Evolutionary conservation across 2,797 vertebrate species (phyloP), one percentile per base, ranked within the genome.

Genomic region (Hapalemur alaotrensis): DNA sequence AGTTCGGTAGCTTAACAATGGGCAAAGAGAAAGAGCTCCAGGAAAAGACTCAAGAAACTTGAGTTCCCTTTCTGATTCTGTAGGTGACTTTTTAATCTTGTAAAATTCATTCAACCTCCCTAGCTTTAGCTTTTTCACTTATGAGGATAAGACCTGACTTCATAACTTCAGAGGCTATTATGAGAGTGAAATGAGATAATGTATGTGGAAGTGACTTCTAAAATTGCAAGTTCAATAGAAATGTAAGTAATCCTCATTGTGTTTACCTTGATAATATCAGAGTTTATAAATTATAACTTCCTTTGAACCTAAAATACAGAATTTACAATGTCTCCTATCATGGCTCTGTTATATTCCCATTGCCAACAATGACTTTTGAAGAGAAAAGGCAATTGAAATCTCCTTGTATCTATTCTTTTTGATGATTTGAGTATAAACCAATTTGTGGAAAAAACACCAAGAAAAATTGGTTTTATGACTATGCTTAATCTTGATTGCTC

Each of bases 201-300:
- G n/a, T 54, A 46, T 80, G 32, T 87, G 35, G 69, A 93, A 92
- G 46, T 95, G 85, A 96, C 43, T 80, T 94, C 70, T 80, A 43
- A 92, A 46, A 14, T 69, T 84, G 2, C 5, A 73, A 92, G 23
- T 69, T 92, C 46, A 86, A 38, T 52, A 25, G 48, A 86, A 73
- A 48, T 79, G 6, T 80, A 59, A 89, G 61, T 94, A 91, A 63
- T 61, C 65, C 25, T 54, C 41, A 72, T 15, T 82, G 17, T 94
- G 41, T 79, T 92, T 95, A 69, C 14, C 32, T 90, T 78, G 79
- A 14, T n/a, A 32, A 38, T 79, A 83, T 57, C 38, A 65, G 43
- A 52, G 6, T 6, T 54, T 35, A 86, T 8, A 70, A 35, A 63
- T 38, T 23, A 7, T 41, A 82, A 41, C 57, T 86, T 41, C 9